phyloP scores from a whole-genome alignment of 2,888 invertebrate genomes.

The Diplazon laetatorius region DNA sequence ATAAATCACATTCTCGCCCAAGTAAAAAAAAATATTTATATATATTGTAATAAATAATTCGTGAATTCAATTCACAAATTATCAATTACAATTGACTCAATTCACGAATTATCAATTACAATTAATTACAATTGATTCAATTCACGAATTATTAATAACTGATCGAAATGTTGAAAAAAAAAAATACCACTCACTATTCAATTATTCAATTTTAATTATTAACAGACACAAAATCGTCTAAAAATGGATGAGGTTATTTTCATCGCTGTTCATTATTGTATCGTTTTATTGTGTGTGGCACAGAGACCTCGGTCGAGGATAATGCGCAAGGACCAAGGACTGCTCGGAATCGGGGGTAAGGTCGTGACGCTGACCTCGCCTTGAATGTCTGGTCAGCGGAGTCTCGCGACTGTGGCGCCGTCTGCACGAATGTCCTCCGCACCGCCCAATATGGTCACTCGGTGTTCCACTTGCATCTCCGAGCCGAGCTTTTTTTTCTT shows the following conservation, averaged over 20 bases:
- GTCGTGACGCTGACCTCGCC: slow-evolving; percentile 74
- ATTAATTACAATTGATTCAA: too few relatives aligned
- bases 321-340: slow-evolving; percentile 27
- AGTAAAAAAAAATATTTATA: too few relatives aligned
- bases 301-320: slow-evolving; percentile 7
- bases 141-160: too few relatives aligned
- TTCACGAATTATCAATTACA: too few relatives aligned
- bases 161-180: too few relatives aligned
- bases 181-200: too few relatives aligned
- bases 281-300: not conserved
- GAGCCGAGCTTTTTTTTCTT: slow-evolving; percentile 73
- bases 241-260: slow-evolving; percentile 20
- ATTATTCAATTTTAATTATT: too few relatives aligned
- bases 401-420: slow-evolving; percentile 47
- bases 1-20: too few relatives aligned
- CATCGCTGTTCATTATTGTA: not conserved
- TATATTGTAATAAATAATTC: too few relatives aligned
- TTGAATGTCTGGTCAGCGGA: slow-evolving; percentile 10
- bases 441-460: slow-evolving; percentile 72
- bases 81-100: too few relatives aligned
- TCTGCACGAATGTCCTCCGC: slow-evolving; percentile 71
- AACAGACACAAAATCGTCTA: too few relatives aligned
- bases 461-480: slow-evolving; percentile 76
- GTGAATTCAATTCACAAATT: too few relatives aligned
- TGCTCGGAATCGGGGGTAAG: slow-evolving; percentile 77